phyloP scores from a whole-genome alignment of 2,888 invertebrate species.

The Matsumyia berberina region DNA sequence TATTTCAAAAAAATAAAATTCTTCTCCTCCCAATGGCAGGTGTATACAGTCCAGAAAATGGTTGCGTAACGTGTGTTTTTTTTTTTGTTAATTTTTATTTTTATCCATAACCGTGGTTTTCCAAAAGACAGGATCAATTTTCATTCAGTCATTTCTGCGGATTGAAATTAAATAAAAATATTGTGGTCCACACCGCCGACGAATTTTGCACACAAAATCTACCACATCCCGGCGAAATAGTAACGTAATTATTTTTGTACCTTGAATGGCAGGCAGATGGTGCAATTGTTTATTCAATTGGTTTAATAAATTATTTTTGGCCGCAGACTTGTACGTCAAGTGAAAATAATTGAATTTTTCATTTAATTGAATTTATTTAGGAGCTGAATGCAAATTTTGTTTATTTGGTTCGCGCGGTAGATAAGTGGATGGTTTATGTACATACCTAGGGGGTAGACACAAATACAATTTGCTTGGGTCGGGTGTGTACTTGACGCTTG shows the following conservation, averaged over 20 bases:
- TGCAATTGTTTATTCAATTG: constrained; percentile 49
- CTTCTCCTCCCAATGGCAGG: not conserved
- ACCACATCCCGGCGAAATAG: not conserved
- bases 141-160: not conserved
- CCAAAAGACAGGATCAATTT: no score
- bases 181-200: not conserved
- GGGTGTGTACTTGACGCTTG: no score
- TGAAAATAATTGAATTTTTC: constrained; percentile 31
- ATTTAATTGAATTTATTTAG: constrained; percentile 5
- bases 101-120: no score
- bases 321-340: constrained; percentile 46
- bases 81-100: no score
- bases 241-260: constrained; percentile 1
- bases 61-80: no score
- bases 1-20: constrained; percentile 1
- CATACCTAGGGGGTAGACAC: no score
- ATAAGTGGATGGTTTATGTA: not conserved
- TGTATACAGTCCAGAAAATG: constrained; percentile 8
- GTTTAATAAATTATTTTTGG: constrained; percentile 43
- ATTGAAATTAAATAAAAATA: constrained; percentile 4
- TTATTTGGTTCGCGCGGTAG: not conserved
- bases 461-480: no score
- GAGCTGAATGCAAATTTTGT: constrained; percentile 1
- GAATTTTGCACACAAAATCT: not conserved
- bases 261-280: constrained; percentile 35